These are phyloP conservation scores for Gerris buenoi DNA, from an alignment of 1,140 invertebrate species.

Conservation along the genomic window DNA sequence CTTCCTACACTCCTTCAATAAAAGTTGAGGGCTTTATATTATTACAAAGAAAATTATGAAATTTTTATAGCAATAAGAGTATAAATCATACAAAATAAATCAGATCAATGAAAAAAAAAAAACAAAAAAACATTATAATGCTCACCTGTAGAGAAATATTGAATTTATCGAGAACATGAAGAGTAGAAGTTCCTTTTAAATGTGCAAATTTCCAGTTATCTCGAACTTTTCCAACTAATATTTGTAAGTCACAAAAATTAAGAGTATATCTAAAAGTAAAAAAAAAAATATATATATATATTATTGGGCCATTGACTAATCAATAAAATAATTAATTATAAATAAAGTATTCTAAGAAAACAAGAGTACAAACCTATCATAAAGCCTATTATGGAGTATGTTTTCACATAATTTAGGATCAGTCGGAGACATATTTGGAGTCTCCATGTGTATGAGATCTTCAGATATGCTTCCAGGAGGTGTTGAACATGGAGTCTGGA, in stretches of 20 bases:
- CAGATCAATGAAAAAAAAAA: no score
- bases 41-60: no score
- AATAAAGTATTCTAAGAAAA: no score
- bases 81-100: no score
- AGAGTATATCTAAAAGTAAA: conserved; percentile 48
- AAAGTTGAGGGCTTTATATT: background rate
- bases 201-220: conserved; percentile 83
- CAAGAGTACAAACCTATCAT: conserved; percentile 41
- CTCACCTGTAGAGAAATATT: conserved; percentile 64
- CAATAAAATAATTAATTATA: background rate
- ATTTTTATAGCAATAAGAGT: no score
- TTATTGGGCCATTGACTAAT: background rate
- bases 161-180: conserved; percentile 81
- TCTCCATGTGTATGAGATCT: conserved; percentile 20
- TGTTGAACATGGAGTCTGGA: conserved; percentile 82
- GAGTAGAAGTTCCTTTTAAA: conserved; percentile 58
- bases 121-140: no score
- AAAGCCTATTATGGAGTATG: conserved; percentile 54
- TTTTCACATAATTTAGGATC: conserved; percentile 39
- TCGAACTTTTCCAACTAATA: conserved; percentile 68
- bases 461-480: conserved; percentile 63
- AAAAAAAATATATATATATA: background rate
- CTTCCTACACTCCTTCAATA: background rate
- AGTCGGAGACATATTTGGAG: background rate
- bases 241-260: conserved; percentile 71